Base-by-base conservation (phyloP, 2,797 vertebrate genomes). In the Microhierax caerulescens region DNA sequence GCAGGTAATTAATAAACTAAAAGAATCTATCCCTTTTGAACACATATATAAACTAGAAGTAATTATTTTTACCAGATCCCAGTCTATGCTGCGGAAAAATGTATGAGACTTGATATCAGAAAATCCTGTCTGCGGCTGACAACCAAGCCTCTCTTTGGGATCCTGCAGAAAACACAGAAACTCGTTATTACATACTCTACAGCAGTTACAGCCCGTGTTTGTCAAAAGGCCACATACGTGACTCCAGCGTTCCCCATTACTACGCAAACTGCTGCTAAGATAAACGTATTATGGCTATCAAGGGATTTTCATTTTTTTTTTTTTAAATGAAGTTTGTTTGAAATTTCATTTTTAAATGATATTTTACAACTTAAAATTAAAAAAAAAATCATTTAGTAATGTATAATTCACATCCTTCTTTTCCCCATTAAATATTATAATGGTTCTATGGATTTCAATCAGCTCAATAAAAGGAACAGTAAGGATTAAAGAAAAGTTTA, bases 21-120 rank as follows among this genome's bases (percentile, higher is more conserved):
- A 56, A 27, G 10, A 56, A 10, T 11, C 43, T 2, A 4, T 14
- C 60, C 39, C 25, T 51, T 45, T 21, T 11, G 39, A 85, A 80
- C n/a, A 22, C 2, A 27, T 21, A 27, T 21, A 51, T 2, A 84
- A 67, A 23, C 6, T 6, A 91, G 10, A 54, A 89, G 25, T 12
- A 85, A 8, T 17, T 11, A 7, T 78, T 97, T 84, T 99, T 98
- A 99, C 99, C 99, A 99, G 98, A 77, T 99, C 99, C 99, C 99
- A 99, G 98, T 99, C 99, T 96, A 99, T 99, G 98, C 98, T 99
- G 97, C 99, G 99, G 98, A 99, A 99, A 98, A 99, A 99, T 0
- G 99, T 99, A 61, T 99, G 99, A 75, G 99, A 98, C 98, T 99
- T 99, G 98, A 99, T 99, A 95, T 99, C 99, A 14, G 98, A 98